Conservation (phyloP, 2,113 vertebrate genomes). For the Perccottus glenii region DNA sequence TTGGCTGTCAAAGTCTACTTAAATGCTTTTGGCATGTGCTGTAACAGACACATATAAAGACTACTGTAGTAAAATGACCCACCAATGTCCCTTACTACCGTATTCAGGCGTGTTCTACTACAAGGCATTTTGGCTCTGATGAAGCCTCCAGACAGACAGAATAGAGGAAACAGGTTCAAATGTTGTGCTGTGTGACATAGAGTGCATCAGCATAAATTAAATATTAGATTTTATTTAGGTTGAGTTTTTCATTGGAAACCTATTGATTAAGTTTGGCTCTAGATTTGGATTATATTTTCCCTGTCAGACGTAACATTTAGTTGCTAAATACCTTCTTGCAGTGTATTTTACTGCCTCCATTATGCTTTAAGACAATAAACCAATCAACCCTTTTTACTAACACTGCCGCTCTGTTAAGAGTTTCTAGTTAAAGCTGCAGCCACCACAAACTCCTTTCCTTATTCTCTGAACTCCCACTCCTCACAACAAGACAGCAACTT, state of each 20-base stretch:
- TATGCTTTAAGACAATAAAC: too few species aligned
- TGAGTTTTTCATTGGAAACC: slow-evolving; percentile 17
- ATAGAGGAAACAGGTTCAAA: slow-evolving; percentile 54
- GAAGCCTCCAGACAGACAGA: slow-evolving; percentile 47
- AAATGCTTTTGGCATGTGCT: slow-evolving; percentile 2
- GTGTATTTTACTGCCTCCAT: slow-evolving; percentile 14
- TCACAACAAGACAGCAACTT: too few species aligned
- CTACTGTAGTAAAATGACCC: slow-evolving; percentile 40
- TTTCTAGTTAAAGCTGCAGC: too few species aligned
- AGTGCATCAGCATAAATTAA: slow-evolving; percentile 10
- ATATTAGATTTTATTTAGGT: background rate
- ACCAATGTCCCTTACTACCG: slow-evolving; percentile 53
- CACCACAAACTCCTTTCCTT: too few species aligned
- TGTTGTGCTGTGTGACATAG: slow-evolving; percentile 22
- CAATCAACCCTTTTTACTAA: too few species aligned
- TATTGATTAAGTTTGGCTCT: background rate
- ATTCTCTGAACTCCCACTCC: too few species aligned
- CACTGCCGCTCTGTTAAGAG: too few species aligned
- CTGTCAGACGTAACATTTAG: background rate
- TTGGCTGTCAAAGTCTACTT: background rate
- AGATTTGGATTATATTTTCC: background rate
- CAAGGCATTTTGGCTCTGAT: slow-evolving; percentile 50
- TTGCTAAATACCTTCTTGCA: background rate
- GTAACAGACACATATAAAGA: slow-evolving; percentile 24
- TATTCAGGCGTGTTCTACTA: slow-evolving; percentile 50